Evolutionary conservation across 2,888 invertebrate genomes (phyloP), one percentile per base, ranked within the genome.

Genomic region (Campoplex nolae): DNA sequence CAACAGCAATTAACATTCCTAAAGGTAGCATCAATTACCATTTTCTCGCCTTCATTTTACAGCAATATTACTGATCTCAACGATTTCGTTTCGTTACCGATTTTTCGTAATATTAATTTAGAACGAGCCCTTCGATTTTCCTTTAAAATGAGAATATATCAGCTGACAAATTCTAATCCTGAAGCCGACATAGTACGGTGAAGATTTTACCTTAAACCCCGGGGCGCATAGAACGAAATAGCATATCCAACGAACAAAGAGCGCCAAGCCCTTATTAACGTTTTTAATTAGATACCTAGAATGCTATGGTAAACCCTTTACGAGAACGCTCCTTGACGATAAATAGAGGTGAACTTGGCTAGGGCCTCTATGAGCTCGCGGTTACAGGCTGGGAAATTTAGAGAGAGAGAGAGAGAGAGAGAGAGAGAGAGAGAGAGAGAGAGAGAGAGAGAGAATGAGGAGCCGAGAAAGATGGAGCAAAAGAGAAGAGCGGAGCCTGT

Each of bases 211-310:
- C 68, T 67, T 8, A 42, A 35, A 54, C 65, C 62, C 28, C 35
- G 42, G 73, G 51, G 32, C 23, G 67, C 83, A 73, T 73, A 32
- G 45, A 73, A 45, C 56, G 73, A 73, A 78, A 79, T 42, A 84
- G 58, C 54, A 58, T 23, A 23, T 56, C 67, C n/a, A 51, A 23
- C 79, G 48, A 74, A 68, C 62, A 23, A 75, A 79, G 79, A 75
- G 84, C 74, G 79, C 74, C 28, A 58, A 68, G 51, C 84, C 79
- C 79, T 84, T 80, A 84, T 84, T 84, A 79, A 84, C 84, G 84
- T 84, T 84, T 84, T 84, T 84, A 84, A 84, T 84, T 84, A 84
- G 84, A 84, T 84, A 78, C 75, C n/a, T 70, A 70, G 74, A 80
- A 84, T 70, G 83, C 58, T 51, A 62, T 38, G 68, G 70, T 58